Conservation (phyloP, 2,797 vertebrate species). For the Sciurus vulgaris region DNA sequence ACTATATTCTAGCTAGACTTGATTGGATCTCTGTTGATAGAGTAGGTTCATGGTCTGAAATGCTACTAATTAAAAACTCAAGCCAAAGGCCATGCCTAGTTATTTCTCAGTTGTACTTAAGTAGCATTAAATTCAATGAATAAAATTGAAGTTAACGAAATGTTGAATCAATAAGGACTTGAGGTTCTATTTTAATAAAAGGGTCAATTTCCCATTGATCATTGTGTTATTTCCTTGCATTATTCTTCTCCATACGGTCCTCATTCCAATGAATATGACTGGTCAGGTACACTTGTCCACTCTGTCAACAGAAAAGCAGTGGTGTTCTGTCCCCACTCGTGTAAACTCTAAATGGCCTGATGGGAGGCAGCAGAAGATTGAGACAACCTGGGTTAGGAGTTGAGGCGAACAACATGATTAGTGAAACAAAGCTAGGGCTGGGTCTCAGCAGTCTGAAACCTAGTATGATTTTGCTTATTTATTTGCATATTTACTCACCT, state of each 20-base stretch:
- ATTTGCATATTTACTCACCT: not conserved
- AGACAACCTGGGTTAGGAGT: not conserved
- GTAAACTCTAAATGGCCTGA: not conserved
- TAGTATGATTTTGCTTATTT: not conserved
- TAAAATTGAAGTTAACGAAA: not conserved
- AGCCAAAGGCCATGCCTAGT: not conserved
- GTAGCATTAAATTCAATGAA: not conserved
- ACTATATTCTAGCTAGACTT: not conserved
- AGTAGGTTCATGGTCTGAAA: not conserved
- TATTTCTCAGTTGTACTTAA: not conserved
- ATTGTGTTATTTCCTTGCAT: not conserved
- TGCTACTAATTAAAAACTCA: not conserved
- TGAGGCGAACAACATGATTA: not conserved
- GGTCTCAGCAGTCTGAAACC: not conserved
- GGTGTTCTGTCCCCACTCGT: rapidly evolving
- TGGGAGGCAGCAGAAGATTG: rapidly evolving
- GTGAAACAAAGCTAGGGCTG: not conserved
- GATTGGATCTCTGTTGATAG: not conserved
- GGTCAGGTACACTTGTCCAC: rapidly evolving
- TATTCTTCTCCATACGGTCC: not conserved
- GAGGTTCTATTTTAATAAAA: not conserved
- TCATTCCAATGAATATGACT: not conserved
- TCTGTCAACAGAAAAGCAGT: not conserved
- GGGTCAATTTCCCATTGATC: not conserved
- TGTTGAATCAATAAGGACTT: not conserved